A percentile compares a stretch with the other conserved stretches of the same genome.
These are phyloP conservation scores for Gobio occitaniae DNA, from an alignment of 2,797 vertebrate species.

Conservation along the genomic window DNA sequence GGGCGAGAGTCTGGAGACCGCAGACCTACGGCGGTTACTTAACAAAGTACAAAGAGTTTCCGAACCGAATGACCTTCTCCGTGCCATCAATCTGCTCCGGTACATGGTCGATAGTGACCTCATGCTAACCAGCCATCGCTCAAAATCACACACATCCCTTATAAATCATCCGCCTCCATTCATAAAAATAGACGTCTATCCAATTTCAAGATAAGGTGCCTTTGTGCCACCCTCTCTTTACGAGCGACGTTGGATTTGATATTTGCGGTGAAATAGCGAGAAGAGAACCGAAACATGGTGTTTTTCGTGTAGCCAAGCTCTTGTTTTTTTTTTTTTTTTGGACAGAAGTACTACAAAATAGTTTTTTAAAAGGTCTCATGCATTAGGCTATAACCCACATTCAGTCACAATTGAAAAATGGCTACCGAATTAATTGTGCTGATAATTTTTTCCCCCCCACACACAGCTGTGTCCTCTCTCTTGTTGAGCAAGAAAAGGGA, in stretches of 20 bases:
- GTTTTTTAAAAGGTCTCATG: slow-evolving; percentile 59
- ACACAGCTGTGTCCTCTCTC: slow-evolving; percentile 17
- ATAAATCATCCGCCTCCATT: slow-evolving; percentile 55
- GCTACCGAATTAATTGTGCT: slow-evolving; percentile 53
- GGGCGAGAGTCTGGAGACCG: slow-evolving; percentile 33
- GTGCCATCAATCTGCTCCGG: slow-evolving; percentile 26
- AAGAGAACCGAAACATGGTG: neutral
- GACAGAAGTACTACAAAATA: slow-evolving; percentile 57
- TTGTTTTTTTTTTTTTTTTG: slow-evolving; percentile 37
- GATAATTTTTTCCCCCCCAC: slow-evolving; percentile 33
- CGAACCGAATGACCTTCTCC: slow-evolving; percentile 41
- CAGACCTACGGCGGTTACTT: slow-evolving; percentile 20
- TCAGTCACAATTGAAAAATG: slow-evolving; percentile 52
- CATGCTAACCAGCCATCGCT: slow-evolving; percentile 30
- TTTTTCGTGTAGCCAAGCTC: slow-evolving; percentile 26
- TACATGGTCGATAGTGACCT: slow-evolving; percentile 29
- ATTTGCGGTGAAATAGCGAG: neutral
- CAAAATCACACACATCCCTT: slow-evolving; percentile 50
- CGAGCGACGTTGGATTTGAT: slow-evolving; percentile 18
- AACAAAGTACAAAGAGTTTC: slow-evolving; percentile 28
- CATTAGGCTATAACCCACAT: slow-evolving; percentile 50
- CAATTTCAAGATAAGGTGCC: slow-evolving; percentile 63
- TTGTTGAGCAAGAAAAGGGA: slow-evolving; percentile 34
- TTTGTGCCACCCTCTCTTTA: slow-evolving; percentile 47
- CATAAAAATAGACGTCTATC: slow-evolving; percentile 66